Evolutionary conservation across 2,888 invertebrate species (phyloP).

Genomic region (Formica aserva): DNA sequence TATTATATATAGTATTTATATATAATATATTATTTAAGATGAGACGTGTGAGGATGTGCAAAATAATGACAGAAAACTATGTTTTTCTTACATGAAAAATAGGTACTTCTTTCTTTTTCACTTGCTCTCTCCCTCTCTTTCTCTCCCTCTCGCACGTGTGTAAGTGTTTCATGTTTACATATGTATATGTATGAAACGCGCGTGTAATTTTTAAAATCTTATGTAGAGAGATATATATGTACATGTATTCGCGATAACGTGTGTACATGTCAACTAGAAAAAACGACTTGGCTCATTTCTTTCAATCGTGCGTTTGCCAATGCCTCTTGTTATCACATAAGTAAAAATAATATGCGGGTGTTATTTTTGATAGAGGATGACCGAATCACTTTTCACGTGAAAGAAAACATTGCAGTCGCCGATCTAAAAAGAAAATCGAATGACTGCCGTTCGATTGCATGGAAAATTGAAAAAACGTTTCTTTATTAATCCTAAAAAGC

Average conservation of each 20-base stretch:
- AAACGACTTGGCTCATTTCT: conserved; percentile 64
- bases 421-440: conserved; percentile 10
- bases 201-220: conserved; percentile 65
- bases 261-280: conserved; percentile 63
- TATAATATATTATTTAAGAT: conserved; percentile 63
- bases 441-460: neutral
- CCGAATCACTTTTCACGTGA: conserved; percentile 1
- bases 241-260: conserved; percentile 59
- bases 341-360: conserved; percentile 52
- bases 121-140: conserved; percentile 58
- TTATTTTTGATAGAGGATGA: conserved; percentile 58
- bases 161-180: conserved; percentile 71
- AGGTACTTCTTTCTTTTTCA: conserved; percentile 50
- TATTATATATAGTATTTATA: conserved; percentile 53
- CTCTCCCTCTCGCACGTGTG: conserved; percentile 70
- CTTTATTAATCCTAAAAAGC: conserved; percentile 25
- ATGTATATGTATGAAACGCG: conserved; percentile 70
- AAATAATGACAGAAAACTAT: conserved; percentile 81
- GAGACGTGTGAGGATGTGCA: conserved; percentile 74
- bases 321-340: conserved; percentile 33
- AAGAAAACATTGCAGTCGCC: conserved; percentile 5
- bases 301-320: conserved; percentile 26
- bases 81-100: conserved; percentile 74
- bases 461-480: neutral
- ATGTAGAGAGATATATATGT: conserved; percentile 63